phyloP scores from a whole-genome alignment of 2,888 invertebrate species.

The Macaria liturata region DNA sequence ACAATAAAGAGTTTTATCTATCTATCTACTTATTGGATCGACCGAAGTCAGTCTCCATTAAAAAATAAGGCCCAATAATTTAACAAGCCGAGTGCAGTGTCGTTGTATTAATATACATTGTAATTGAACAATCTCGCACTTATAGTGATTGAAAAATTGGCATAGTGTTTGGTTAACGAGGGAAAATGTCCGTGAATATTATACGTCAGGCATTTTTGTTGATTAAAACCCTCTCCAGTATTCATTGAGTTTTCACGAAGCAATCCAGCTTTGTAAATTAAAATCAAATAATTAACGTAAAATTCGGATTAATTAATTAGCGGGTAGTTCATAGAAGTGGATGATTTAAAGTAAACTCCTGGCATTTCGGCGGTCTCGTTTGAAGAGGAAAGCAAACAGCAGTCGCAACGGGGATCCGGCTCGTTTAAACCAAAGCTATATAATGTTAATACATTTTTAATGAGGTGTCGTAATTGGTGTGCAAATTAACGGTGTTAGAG shows the following conservation, averaged over 20 bases:
- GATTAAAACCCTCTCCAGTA: slow-evolving; percentile 20
- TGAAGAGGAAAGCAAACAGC: slow-evolving; percentile 34
- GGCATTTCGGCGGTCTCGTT: slow-evolving; percentile 31
- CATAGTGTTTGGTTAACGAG: slow-evolving; percentile 17
- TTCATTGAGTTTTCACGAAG: slow-evolving; percentile 21
- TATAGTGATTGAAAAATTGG: slow-evolving; percentile 16
- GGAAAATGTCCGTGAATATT: slow-evolving; percentile 9
- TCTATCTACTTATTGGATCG: too few species aligned
- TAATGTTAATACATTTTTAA: slow-evolving; percentile 61
- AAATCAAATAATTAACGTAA: slow-evolving; percentile 40
- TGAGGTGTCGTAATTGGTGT: slow-evolving; percentile 64
- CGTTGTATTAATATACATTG: neutral
- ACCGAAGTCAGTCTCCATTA: too few species aligned
- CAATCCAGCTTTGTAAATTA: slow-evolving; percentile 35
- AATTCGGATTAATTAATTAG: slow-evolving; percentile 45
- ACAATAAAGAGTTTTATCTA: too few species aligned
- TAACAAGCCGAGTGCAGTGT: neutral
- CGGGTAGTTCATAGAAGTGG: slow-evolving; percentile 37
- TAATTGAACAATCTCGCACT: slow-evolving; percentile 6
- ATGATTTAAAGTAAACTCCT: slow-evolving; percentile 38
- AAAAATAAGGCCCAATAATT: neutral
- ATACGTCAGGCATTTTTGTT: slow-evolving; percentile 8
- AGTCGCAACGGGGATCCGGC: slow-evolving; percentile 24
- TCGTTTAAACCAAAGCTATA: slow-evolving; percentile 23
- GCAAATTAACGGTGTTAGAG: slow-evolving; percentile 62